Conservation (phyloP, 2,797 vertebrate genomes). For the Cuculus canorus region DNA sequence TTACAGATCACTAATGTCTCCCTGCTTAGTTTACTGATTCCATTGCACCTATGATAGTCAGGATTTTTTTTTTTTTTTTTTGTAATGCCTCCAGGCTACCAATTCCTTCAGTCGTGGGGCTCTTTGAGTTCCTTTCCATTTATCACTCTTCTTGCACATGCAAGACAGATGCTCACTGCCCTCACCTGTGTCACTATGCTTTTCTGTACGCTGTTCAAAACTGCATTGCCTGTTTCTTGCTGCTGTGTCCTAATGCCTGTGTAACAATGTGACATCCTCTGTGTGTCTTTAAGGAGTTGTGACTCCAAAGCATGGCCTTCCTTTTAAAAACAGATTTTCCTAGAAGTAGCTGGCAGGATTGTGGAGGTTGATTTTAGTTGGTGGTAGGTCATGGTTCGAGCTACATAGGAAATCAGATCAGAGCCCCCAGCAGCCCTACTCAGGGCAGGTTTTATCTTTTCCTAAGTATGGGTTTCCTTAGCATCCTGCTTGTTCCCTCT, state of each 20-base stretch:
- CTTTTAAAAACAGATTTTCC: not conserved
- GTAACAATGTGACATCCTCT: rapidly evolving
- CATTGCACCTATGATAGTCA: rapidly evolving
- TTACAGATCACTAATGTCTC: not conserved
- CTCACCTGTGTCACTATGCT: not conserved
- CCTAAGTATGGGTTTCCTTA: rapidly evolving
- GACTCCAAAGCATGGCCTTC: not conserved
- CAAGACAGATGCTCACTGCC: not conserved
- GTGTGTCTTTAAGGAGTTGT: not conserved
- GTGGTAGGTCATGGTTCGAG: not conserved
- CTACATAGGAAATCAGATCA: rapidly evolving
- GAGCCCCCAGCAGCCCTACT: rapidly evolving
- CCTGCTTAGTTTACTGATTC: not conserved
- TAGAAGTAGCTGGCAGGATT: rapidly evolving
- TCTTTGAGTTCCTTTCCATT: not conserved
- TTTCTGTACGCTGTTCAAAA: not conserved
- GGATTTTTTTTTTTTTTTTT: not conserved
- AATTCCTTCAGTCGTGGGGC: not conserved
- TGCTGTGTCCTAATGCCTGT: rapidly evolving
- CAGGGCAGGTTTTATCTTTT: not conserved
- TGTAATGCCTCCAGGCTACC: not conserved
- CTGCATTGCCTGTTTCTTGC: not conserved
- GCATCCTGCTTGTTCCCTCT: not conserved
- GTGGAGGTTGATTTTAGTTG: not conserved
- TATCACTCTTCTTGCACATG: not conserved